These are phyloP conservation scores for Characodon lateralis DNA, from an alignment of 2,797 vertebrate species.

Conservation along the genomic window DNA sequence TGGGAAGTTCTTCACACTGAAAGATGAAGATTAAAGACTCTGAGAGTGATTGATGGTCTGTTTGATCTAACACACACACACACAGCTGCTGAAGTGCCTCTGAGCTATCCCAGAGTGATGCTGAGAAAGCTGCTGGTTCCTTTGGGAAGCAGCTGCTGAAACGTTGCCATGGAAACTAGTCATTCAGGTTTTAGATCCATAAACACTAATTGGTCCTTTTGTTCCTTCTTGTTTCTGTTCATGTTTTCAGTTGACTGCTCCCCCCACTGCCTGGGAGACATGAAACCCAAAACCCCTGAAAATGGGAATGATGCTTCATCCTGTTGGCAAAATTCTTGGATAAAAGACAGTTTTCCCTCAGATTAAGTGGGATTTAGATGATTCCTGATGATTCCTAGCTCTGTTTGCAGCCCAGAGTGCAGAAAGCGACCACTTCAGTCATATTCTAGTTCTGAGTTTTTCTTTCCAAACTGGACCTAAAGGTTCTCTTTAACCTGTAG, in stretches of 20 bases:
- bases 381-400: no score
- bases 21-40: not conserved
- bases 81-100: constrained; percentile 12
- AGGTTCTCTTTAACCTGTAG: not conserved
- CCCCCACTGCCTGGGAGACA: not conserved
- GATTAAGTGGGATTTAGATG: no score
- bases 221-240: not conserved
- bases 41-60: not conserved
- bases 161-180: not conserved
- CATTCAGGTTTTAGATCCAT: not conserved
- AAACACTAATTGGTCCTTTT: not conserved
- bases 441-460: no score
- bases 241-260: not conserved
- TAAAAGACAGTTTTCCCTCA: no score
- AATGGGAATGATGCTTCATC: not conserved
- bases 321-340: no score
- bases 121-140: not conserved
- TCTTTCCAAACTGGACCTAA: no score
- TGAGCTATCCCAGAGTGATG: not conserved
- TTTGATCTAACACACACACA: not conserved
- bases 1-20: constrained; percentile 1
- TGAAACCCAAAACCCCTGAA: not conserved
- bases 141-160: not conserved
- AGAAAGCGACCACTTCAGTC: no score
- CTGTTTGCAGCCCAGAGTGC: not conserved